These are phyloP conservation scores for Drosophila borborema DNA, from an alignment of 2,888 invertebrate genomes.

Conservation along the genomic window DNA sequence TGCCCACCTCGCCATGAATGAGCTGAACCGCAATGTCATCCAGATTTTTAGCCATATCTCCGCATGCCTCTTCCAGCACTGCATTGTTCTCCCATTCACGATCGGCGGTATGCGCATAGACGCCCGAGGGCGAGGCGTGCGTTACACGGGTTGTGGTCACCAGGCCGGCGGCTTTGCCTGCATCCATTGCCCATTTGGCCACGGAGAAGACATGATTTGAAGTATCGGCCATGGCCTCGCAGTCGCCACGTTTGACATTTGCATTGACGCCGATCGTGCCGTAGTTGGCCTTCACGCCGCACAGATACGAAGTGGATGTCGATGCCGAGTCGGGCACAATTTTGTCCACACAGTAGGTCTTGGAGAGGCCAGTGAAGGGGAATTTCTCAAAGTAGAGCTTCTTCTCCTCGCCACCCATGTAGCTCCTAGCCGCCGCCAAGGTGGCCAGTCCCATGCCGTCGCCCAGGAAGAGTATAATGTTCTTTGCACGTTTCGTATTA, in stretches of 20 bases:
- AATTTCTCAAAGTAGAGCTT: slow-evolving; percentile 91
- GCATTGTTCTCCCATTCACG: slow-evolving; percentile 90
- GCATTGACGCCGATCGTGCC: slow-evolving; percentile 91
- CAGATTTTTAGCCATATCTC: slow-evolving; percentile 85
- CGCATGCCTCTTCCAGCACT: slow-evolving; percentile 85
- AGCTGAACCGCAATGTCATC: slow-evolving; percentile 91
- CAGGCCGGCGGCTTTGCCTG: slow-evolving; percentile 88
- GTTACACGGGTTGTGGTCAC: slow-evolving; percentile 92
- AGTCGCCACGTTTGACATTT: slow-evolving; percentile 88
- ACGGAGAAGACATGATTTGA: slow-evolving; percentile 89
- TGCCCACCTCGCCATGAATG: slow-evolving; percentile 88
- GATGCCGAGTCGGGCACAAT: slow-evolving; percentile 94
- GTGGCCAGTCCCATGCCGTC: slow-evolving; percentile 95
- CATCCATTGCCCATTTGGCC: slow-evolving; percentile 89
- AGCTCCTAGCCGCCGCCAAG: slow-evolving; percentile 90
- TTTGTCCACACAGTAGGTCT: slow-evolving; percentile 90
- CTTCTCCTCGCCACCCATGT: slow-evolving; percentile 91
- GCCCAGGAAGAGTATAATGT: slow-evolving; percentile 93
- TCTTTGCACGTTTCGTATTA: slow-evolving; percentile 87
- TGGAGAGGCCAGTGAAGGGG: slow-evolving; percentile 90
- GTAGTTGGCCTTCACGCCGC: slow-evolving; percentile 92
- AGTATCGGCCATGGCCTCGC: slow-evolving; percentile 87
- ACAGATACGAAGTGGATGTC: slow-evolving; percentile 92
- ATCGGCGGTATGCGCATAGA: slow-evolving; percentile 88
- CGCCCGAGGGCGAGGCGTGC: slow-evolving; percentile 91